A percentile compares a stretch with the other conserved stretches of the same genome.
Conservation (phyloP, 2,888 invertebrate species). For the Lasioglossum villosulum region DNA sequence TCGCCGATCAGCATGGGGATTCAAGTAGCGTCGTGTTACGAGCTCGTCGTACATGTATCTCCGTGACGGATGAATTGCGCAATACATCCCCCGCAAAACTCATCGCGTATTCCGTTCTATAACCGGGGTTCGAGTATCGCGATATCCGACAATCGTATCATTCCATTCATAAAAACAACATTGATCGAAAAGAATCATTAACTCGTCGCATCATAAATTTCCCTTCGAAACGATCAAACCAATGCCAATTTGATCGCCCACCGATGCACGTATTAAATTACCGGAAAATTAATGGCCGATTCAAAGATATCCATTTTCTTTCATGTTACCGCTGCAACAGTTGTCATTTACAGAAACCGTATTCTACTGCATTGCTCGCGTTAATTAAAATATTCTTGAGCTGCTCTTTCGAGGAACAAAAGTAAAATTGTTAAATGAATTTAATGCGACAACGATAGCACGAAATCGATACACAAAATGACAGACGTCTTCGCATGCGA, state of each 20-base stretch:
- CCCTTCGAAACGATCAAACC: neutral
- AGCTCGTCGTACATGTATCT: neutral
- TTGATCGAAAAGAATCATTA: neutral
- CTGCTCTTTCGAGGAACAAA: neutral
- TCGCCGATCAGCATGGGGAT: neutral
- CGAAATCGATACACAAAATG: neutral
- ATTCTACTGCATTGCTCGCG: neutral
- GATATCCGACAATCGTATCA: neutral
- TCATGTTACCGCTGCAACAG: neutral
- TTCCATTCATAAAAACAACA: neutral
- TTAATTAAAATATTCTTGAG: neutral
- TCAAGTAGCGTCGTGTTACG: neutral
- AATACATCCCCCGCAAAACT: neutral
- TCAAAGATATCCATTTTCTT: neutral
- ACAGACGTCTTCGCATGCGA: neutral
- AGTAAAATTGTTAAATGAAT: neutral
- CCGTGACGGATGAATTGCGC: neutral
- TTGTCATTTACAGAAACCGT: neutral
- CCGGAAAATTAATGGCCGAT: neutral
- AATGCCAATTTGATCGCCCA: neutral
- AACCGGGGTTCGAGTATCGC: neutral
- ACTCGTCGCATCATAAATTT: neutral
- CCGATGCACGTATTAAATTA: neutral
- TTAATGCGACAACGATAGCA: neutral
- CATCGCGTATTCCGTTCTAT: neutral